Base-by-base conservation (phyloP, 2,888 invertebrate species). In the Eledone cirrhosa region DNA sequence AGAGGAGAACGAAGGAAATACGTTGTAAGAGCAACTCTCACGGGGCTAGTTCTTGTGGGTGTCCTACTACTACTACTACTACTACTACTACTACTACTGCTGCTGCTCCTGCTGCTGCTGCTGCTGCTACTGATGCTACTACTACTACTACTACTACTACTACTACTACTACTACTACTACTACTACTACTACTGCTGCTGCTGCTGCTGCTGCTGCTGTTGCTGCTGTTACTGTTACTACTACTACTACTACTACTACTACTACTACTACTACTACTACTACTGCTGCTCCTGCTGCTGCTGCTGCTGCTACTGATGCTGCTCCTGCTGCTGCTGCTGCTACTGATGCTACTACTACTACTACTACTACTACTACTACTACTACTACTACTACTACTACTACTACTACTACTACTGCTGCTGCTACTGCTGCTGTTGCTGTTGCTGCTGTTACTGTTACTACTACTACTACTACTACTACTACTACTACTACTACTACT, bases 391-490 rank as follows among this genome's bases (percentile, higher is more conserved):
- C 63, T 79, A 53, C 79, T 79, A 79, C 79, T 76, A 77, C 76
- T 59, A 59, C 29, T 79, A 65, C 77, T 77, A 79, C 77, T 77
- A 47, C 41, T 76, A 69, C 48, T 13, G 14, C n/a, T n/a, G 13
- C 24, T 77, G 48, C 11, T 24, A 47, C 16, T n/a, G 53, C 19
- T 41, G 22, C 53, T 29, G 33, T 24, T 41, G 59, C 16, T 41
- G 53, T 47, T 53, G 31, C 13, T 82, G 59, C 48, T 80, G 76
- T 41, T 82, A 79, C 31, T 83, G 84, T n/a, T n/a, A n/a, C n/a
- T 53, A 53, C 78, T 53, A 78, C 80, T 78, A 72, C 74, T 78
- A 78, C 74, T 72, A 80, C 80, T 53, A 80, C 80, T 27, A 77
- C 77, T 77, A 77, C 79, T 77, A 33, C 59, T 59, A 48, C 48